Percentiles rank a stretch among this genome's conserved stretches.
phyloP scores from a whole-genome alignment of 2,113 vertebrate genomes.

The Sarotherodon lohbergeri region DNA sequence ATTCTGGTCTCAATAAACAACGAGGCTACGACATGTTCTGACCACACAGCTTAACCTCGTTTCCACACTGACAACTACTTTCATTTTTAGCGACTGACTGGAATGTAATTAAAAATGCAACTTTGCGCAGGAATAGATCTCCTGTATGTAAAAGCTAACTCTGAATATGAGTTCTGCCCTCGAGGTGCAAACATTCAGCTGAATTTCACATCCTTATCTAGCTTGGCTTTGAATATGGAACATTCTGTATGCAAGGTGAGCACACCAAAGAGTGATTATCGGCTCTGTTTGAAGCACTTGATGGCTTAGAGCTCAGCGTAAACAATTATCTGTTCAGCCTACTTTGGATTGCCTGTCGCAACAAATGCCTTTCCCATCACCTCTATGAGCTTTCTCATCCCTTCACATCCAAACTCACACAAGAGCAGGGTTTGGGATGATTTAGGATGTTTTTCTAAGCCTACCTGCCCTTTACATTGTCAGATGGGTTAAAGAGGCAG shows the following conservation, averaged over 20 bases:
- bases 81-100: neutral
- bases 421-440: neutral
- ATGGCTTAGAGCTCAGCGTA: constrained; percentile 48
- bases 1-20: neutral
- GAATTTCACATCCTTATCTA: constrained; percentile 36
- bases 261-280: constrained; percentile 43
- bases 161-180: neutral
- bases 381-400: constrained; percentile 1
- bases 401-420: neutral
- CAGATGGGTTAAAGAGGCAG: neutral
- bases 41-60: neutral
- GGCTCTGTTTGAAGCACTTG: constrained; percentile 51
- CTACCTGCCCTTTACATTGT: neutral
- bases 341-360: constrained; percentile 76
- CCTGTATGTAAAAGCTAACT: neutral
- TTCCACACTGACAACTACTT: neutral
- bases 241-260: constrained; percentile 54
- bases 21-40: neutral
- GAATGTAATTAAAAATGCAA: constrained; percentile 10
- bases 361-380: constrained; percentile 44
- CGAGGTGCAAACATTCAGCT: constrained; percentile 26
- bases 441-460: neutral
- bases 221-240: constrained; percentile 23
- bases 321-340: constrained; percentile 54
- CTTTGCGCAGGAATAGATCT: neutral